Evolutionary conservation across 2,113 vertebrate species (phyloP), one percentile per base, ranked within the genome.

Genomic region (Cynocephalus volans): DNA sequence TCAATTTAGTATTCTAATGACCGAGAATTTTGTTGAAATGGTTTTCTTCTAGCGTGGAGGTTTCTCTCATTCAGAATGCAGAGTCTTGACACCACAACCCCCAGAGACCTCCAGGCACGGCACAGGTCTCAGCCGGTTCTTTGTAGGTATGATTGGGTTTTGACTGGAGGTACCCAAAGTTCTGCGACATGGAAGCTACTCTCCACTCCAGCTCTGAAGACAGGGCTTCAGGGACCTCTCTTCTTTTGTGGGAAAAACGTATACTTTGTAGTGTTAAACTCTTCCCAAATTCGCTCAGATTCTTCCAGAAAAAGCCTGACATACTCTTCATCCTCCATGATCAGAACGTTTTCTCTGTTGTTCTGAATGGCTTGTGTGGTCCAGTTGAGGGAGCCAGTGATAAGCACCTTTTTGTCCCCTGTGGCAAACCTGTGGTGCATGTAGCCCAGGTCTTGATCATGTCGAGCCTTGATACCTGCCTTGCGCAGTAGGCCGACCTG

Each of bases 361-460:
- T 94, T 98, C 97, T 99, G 99, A 97, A 99, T 99, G 19, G 99
- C 99, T 14, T 99, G 98, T 3, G 98, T 92, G 77, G 99, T 99
- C 99, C 99, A 99, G 98, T 99, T 99, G 98, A 99, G 99, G 84
- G 99, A 99, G 94, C 99, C 99, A 0, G 99, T 99, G 98, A 99
- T 98, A 97, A 99, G 98, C 90, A 98, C 92, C 95, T 96, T 99
- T 64, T 97, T 36, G 90, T 99, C 99, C 98, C 99, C 97, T 21
- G 99, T 93, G 0, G 99, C 99, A 65, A 99, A 99, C 98, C 99
- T 99, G 98, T 99, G 99, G 97, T 99, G 99, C 99, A 99, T 99
- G 98, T 98, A 98, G 3, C 99, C 99, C 0, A 73, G 75, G 24
- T 97, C 97, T 77, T 98, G 97, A 84, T 99, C 98, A 0, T 99